Conservation (phyloP, 2,888 invertebrate genomes). For the Lypha dubia region DNA sequence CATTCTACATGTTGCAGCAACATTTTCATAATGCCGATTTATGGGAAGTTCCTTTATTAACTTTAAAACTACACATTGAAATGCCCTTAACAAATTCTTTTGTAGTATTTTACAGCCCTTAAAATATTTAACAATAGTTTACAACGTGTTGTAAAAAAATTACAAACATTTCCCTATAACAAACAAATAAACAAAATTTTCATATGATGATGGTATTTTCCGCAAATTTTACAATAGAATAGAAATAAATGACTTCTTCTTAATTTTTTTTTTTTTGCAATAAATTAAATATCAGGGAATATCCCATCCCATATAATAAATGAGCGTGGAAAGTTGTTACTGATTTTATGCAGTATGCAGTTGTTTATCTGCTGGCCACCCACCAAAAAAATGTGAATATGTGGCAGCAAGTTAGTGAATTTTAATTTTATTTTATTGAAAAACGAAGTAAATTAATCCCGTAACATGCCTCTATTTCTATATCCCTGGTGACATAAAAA, state of each 20-base stretch:
- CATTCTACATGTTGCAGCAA: constrained; percentile 39
- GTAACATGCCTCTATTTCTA: constrained; percentile 48
- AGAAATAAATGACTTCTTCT: too few relatives aligned
- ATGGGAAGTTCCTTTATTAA: constrained; percentile 32
- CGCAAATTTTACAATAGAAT: neutral
- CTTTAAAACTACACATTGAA: neutral
- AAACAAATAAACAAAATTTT: neutral
- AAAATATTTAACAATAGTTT: neutral
- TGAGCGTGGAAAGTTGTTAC: neutral
- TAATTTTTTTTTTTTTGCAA: neutral
- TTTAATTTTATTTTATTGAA: neutral
- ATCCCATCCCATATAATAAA: neutral
- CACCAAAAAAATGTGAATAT: constrained; percentile 13
- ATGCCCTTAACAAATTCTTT: neutral
- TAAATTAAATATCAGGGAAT: neutral
- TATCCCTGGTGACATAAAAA: constrained; percentile 29
- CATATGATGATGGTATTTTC: neutral
- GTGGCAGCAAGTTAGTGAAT: neutral
- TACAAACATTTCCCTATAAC: too few relatives aligned
- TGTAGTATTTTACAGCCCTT: neutral
- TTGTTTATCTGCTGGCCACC: constrained; percentile 62
- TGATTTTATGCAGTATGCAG: too few relatives aligned
- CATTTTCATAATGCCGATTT: neutral
- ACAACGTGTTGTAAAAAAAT: neutral
- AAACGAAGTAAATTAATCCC: constrained; percentile 41